phyloP scores from a whole-genome alignment of 2,113 vertebrate genomes.

The Callionymus lyra region DNA sequence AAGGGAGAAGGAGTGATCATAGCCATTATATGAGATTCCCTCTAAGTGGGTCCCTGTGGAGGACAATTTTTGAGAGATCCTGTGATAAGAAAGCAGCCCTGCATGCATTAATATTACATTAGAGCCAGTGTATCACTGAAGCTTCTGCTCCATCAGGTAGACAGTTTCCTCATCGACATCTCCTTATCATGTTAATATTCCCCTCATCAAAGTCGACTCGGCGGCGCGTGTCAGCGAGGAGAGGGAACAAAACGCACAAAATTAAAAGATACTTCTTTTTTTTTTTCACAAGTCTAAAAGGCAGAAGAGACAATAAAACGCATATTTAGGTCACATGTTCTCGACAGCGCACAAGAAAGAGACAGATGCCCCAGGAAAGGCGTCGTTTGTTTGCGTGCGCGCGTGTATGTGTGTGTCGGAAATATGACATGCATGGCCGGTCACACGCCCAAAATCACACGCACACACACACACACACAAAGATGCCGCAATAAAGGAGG shows the following conservation, averaged over 20 bases:
- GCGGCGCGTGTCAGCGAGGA: neutral
- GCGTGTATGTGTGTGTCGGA: constrained; percentile 30
- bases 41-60: constrained; percentile 63
- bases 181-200: constrained; percentile 61
- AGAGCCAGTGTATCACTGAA: constrained; percentile 50
- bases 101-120: constrained; percentile 70
- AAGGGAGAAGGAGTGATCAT: constrained; percentile 57
- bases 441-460: constrained; percentile 15
- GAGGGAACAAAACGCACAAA: constrained; percentile 39
- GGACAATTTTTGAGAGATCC: constrained; percentile 62
- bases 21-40: constrained; percentile 55
- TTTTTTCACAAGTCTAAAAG: constrained; percentile 35
- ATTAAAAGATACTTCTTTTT: constrained; percentile 43
- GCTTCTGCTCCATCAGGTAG: constrained; percentile 56
- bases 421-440: constrained; percentile 60
- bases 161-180: constrained; percentile 53
- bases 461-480: neutral
- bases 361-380: constrained; percentile 62
- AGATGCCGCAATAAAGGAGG: constrained; percentile 33
- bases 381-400: constrained; percentile 35
- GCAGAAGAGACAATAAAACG: constrained; percentile 55
- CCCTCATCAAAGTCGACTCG: constrained; percentile 53
- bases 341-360: constrained; percentile 48
- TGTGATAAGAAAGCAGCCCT: constrained; percentile 62
- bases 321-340: constrained; percentile 64